Evolutionary conservation across 2,113 vertebrate species (phyloP), one percentile per base, ranked within the genome.

Genomic region (Vicugna pacos): DNA sequence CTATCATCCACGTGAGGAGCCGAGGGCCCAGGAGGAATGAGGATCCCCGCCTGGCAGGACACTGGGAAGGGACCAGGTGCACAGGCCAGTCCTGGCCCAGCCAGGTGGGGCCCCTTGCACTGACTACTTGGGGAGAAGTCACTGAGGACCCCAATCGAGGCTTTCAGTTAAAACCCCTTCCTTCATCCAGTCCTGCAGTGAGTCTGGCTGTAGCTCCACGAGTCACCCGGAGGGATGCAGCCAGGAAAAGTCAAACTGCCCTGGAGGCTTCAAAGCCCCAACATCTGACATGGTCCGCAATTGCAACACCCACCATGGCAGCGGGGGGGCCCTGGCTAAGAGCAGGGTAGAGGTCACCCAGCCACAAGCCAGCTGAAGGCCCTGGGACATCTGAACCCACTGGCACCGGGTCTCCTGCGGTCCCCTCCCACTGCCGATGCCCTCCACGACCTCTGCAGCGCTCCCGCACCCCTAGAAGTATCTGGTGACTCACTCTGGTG

Each of bases 341-440:
- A 60, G 58, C 58, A 60, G 58, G 58, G 58, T 38, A 60, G 20
- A 10, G 58, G 58, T 24, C 9, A 0, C 58, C 22, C 58, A 24
- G 22, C 58, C 9, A 0, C 8, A 26, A 9, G 58, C 3, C 8
- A 24, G 9, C 8, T 26, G 22, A 26, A 11, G 58, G 58, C 22
- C 22, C 0, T 24, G 58, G 58, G 58, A 24, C 22, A 60, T 24
- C 3, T 24, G 58, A 60, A 60, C 62, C 28, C 62, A 64, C 9
- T 12, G 28, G 26, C 13, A 30, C 12, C 62, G 48, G 17, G 46
- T 76, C 48, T 52, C 48, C 48, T 5, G 11, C n/a, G 19, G 76
- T 7, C 50, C 7, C 15, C 52, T 3, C 5, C 19, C 12, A 1
- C 75, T 2, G 3, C 32, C 75, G 6, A 11, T 8, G 19, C 62